phyloP scores from a whole-genome alignment of 2,113 vertebrate species.

The Antigone vipio region DNA sequence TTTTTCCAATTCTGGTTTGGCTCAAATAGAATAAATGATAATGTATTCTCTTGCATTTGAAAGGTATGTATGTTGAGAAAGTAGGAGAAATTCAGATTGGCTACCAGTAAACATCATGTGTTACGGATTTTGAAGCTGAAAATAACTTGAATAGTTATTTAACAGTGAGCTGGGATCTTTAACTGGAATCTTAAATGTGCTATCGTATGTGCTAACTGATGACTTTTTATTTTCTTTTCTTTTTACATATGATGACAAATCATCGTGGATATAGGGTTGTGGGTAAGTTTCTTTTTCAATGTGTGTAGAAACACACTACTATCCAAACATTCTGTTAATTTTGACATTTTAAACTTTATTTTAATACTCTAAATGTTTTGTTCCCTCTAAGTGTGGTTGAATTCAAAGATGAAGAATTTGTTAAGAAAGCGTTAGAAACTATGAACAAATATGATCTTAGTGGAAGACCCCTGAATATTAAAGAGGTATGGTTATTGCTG shows the following conservation, averaged over 20 bases:
- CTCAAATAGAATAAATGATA: conserved; percentile 44
- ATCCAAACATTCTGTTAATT: not conserved
- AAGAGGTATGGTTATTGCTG: conserved; percentile 82
- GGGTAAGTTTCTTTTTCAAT: conserved; percentile 85
- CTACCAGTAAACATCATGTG: conserved; percentile 35
- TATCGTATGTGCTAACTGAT: conserved; percentile 69
- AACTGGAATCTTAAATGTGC: conserved; percentile 16
- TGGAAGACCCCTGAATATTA: conserved; percentile 96
- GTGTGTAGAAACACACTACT: conserved; percentile 12
- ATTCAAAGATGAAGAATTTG: conserved; percentile 99
- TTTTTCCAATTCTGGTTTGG: conserved; percentile 63
- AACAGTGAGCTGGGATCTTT: conserved; percentile 67
- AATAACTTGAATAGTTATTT: conserved; percentile 51
- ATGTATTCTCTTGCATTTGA: conserved; percentile 40
- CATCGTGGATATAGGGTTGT: conserved; percentile 86
- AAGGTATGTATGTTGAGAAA: conserved; percentile 35
- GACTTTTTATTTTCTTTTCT: conserved; percentile 53
- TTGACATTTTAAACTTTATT: not conserved
- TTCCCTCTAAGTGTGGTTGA: conserved; percentile 89
- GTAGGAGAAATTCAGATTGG: conserved; percentile 33
- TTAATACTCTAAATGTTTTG: conserved; percentile 56
- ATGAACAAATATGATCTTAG: conserved; percentile 97
- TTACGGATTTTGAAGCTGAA: conserved; percentile 30
- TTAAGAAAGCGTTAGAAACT: conserved; percentile 92
- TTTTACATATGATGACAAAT: conserved; percentile 68